These are phyloP conservation scores for Anguilla obscura DNA, from an alignment of 2,797 vertebrate genomes.

Conservation along the genomic window DNA sequence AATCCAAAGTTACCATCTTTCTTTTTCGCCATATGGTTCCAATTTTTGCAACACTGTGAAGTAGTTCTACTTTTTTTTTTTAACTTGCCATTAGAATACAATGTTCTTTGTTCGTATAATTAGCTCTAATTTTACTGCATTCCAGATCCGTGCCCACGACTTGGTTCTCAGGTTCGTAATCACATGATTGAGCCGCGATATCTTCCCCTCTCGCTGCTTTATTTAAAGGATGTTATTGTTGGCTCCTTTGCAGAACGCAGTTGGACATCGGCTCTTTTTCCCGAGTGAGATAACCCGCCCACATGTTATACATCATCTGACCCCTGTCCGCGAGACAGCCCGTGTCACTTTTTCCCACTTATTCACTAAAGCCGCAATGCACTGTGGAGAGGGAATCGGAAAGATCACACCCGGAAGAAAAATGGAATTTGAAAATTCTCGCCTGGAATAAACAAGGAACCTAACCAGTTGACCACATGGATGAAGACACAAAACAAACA, in stretches of 20 bases:
- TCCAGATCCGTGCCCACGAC: slow-evolving; percentile 73
- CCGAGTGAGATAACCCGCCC: slow-evolving; percentile 81
- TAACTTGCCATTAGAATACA: slow-evolving; percentile 72
- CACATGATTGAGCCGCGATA: slow-evolving; percentile 63
- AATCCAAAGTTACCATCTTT: slow-evolving; percentile 72
- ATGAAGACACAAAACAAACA: background rate
- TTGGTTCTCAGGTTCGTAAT: slow-evolving; percentile 81
- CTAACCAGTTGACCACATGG: background rate
- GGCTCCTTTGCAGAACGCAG: slow-evolving; percentile 84
- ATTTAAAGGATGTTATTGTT: slow-evolving; percentile 98
- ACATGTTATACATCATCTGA: slow-evolving; percentile 57
- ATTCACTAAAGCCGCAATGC: background rate
- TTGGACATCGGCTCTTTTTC: slow-evolving; percentile 94
- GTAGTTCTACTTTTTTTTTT: slow-evolving; percentile 70
- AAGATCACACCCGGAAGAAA: background rate
- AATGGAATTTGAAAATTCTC: background rate
- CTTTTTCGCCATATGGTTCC: slow-evolving; percentile 71
- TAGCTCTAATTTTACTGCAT: slow-evolving; percentile 79
- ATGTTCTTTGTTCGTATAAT: slow-evolving; percentile 74
- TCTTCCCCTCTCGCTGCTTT: slow-evolving; percentile 60
- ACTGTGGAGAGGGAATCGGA: background rate
- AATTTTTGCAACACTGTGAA: slow-evolving; percentile 58
- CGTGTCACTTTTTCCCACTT: slow-evolving; percentile 46
- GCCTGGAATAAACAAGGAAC: background rate
- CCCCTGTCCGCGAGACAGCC: slow-evolving; percentile 50